These are phyloP conservation scores for Candidula unifasciata DNA, from an alignment of 2,888 invertebrate genomes.

Conservation along the genomic window DNA sequence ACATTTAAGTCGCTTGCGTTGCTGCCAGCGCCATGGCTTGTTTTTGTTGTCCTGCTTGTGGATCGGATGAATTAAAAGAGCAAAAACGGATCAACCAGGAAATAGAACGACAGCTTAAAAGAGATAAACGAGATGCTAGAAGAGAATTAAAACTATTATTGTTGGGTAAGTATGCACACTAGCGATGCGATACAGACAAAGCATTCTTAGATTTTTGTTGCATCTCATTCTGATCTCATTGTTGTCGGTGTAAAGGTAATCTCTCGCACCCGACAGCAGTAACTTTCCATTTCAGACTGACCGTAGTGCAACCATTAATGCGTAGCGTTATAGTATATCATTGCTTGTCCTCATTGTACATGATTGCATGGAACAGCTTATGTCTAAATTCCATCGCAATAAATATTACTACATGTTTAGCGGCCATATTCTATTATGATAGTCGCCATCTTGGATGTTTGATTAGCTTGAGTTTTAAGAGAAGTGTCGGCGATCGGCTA, in stretches of 20 bases:
- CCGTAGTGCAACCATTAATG: neutral
- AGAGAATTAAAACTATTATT: slow-evolving; percentile 95
- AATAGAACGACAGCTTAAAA: slow-evolving; percentile 99
- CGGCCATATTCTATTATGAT: slow-evolving; percentile 52
- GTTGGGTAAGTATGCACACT: slow-evolving; percentile 86
- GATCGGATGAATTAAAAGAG: slow-evolving; percentile 99
- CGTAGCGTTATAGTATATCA: slow-evolving; percentile 46
- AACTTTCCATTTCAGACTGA: too few relatives aligned
- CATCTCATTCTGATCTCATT: too few relatives aligned
- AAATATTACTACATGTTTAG: slow-evolving; percentile 32
- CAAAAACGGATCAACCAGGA: slow-evolving; percentile 99
- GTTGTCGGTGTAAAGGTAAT: too few relatives aligned
- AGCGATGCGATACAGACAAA: too few relatives aligned
- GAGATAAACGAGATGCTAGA: slow-evolving; percentile 99
- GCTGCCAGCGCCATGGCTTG: slow-evolving; percentile 90
- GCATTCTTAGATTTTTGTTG: too few relatives aligned
- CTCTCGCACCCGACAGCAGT: too few relatives aligned
- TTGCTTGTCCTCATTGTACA: neutral
- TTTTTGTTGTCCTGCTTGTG: slow-evolving; percentile 82
- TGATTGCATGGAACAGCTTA: neutral
- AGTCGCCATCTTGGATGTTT: slow-evolving; percentile 57
- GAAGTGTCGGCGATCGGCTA: neutral
- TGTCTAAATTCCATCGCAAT: neutral
- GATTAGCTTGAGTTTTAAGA: slow-evolving; percentile 34
- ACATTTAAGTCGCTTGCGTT: slow-evolving; percentile 40